phyloP scores from a whole-genome alignment of 2,888 invertebrate genomes.

The Phytoseiulus persimilis region DNA sequence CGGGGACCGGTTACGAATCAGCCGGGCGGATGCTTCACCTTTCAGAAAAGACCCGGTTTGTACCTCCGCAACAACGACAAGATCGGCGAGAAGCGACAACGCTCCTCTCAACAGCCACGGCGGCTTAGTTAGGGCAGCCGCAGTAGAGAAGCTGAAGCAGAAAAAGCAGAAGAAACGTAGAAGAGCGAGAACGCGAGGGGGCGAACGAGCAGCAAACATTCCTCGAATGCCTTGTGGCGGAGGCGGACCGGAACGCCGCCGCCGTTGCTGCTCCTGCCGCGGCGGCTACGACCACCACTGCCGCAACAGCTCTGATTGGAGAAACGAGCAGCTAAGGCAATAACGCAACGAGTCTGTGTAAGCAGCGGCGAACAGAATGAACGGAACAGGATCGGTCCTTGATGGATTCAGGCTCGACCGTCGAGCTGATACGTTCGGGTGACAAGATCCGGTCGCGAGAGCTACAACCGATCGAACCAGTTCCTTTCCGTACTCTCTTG shows the following conservation, averaged over 20 bases:
- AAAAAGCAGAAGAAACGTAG: neutral
- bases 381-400: neutral
- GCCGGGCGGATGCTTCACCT: neutral
- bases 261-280: too few relatives aligned
- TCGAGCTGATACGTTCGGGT: neutral
- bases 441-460: neutral
- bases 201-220: conserved; percentile 5
- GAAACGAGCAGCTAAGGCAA: neutral
- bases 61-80: neutral
- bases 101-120: neutral
- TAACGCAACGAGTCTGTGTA: neutral
- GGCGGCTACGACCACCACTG: neutral
- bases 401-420: neutral
- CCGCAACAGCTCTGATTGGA: neutral
- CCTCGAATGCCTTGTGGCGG: conserved; percentile 5
- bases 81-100: neutral
- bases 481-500: neutral
- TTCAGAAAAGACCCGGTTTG: neutral
- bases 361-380: neutral
- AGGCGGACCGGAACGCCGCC: neutral
- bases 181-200: neutral
- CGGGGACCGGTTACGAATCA: too few relatives aligned
- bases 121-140: neutral
- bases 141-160: neutral
- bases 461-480: neutral